Conservation (phyloP, 1,140 invertebrate species). For the Orussus abietinus region DNA sequence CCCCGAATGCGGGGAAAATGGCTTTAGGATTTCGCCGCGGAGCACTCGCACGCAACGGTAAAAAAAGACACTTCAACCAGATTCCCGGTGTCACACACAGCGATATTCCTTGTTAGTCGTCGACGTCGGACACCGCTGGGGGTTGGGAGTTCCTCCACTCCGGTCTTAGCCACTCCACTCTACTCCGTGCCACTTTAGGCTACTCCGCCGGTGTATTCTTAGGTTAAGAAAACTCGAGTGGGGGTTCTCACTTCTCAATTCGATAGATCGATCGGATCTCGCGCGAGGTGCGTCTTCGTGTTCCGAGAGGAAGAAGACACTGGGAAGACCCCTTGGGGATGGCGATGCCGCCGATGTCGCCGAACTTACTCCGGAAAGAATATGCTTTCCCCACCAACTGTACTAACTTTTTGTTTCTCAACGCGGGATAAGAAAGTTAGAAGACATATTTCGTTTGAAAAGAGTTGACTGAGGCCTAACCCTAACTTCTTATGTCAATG, state of each 20-base stretch:
- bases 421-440: too few species aligned
- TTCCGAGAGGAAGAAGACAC: too few species aligned
- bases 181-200: constrained; percentile 31
- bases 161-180: constrained; percentile 33
- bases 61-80: not conserved
- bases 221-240: constrained; percentile 46
- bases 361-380: too few species aligned
- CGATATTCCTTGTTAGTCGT: not conserved
- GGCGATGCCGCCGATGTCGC: too few species aligned
- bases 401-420: too few species aligned
- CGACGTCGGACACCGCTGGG: constrained; percentile 7
- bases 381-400: too few species aligned
- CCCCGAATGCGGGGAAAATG: too few species aligned
- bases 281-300: constrained; percentile 9
- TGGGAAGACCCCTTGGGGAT: too few species aligned
- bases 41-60: not conserved
- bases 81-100: not conserved
- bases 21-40: too few species aligned
- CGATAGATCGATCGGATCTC: constrained; percentile 43
- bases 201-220: constrained; percentile 40
- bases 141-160: constrained; percentile 9
- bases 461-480: too few species aligned
- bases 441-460: too few species aligned
- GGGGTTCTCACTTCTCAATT: constrained; percentile 32
- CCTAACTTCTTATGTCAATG: too few species aligned